Conservation (phyloP, 2,797 vertebrate genomes). For the Sebastes wilsoni region DNA sequence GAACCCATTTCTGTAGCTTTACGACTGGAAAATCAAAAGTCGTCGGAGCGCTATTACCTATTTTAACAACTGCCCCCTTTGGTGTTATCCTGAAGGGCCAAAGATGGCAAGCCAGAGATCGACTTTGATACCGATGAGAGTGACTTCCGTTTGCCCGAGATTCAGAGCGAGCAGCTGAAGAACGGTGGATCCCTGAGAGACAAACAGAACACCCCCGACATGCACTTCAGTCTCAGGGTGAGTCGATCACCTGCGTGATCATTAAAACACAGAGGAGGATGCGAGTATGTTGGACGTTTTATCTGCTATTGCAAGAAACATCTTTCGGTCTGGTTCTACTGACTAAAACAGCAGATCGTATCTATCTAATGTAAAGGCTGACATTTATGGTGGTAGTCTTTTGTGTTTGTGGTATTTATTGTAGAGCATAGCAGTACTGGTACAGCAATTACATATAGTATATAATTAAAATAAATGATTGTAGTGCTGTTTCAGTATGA, state of each 20-base stretch:
- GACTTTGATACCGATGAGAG: conserved; percentile 83
- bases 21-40: neutral
- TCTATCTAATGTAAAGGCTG: neutral
- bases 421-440: neutral
- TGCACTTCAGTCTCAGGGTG: conserved; percentile 88
- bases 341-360: neutral
- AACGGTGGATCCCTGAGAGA: conserved; percentile 58
- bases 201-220: conserved; percentile 79
- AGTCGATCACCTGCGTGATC: conserved; percentile 42
- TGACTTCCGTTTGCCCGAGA: conserved; percentile 84
- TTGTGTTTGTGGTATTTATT: neutral
- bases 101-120: conserved; percentile 85
- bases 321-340: neutral
- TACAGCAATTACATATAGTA: neutral
- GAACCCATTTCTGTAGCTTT: neutral
- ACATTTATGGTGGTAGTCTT: neutral
- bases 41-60: neutral
- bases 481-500: neutral
- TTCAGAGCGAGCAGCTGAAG: conserved; percentile 75
- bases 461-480: neutral
- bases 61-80: conserved; percentile 3
- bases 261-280: neutral
- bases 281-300: neutral
- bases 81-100: conserved; percentile 74
- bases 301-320: neutral